phyloP scores from a whole-genome alignment of 1,140 invertebrate genomes.

The Bombus huntii region DNA sequence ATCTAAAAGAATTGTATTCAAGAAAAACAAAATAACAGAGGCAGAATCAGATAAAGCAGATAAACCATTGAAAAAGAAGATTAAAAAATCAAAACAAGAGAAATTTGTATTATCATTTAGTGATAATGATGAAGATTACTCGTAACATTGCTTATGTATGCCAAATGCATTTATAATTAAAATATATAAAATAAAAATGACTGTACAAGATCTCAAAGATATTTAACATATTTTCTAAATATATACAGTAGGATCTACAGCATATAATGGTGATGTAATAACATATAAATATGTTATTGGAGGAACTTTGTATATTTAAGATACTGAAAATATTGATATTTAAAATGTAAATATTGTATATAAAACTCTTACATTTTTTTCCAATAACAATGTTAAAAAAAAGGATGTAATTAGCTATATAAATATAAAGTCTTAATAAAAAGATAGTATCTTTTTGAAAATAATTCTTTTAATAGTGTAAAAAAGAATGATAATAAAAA shows the following conservation, averaged over 20 bases:
- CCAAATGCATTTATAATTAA: slow-evolving; percentile 1
- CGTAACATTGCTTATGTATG: slow-evolving; percentile 26
- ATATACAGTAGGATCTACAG: not conserved
- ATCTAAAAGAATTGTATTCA: slow-evolving; percentile 83
- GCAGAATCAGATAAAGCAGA: slow-evolving; percentile 36
- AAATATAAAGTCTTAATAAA: slow-evolving; percentile 3
- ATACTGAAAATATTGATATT: not conserved
- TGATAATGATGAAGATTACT: slow-evolving; percentile 81
- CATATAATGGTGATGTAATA: not conserved
- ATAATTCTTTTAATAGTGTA: not conserved
- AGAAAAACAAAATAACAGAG: slow-evolving; percentile 73
- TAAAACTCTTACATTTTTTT: slow-evolving; percentile 18
- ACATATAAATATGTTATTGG: not conserved
- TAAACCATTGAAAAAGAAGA: slow-evolving; percentile 72
- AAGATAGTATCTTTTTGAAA: not conserved
- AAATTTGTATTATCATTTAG: slow-evolving; percentile 82
- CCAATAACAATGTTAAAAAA: not conserved
- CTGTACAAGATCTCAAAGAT: not conserved
- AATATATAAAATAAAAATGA: not conserved
- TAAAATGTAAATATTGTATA: slow-evolving; percentile 52
- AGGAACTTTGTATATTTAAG: not conserved
- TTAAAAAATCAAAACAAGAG: slow-evolving; percentile 77
- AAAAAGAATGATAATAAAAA: not conserved
- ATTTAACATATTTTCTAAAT: not conserved
- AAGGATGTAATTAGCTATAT: not conserved